Evolutionary conservation across 1,140 invertebrate genomes (phyloP), one percentile per base, ranked within the genome.

Genomic region (Aphelinus certus): DNA sequence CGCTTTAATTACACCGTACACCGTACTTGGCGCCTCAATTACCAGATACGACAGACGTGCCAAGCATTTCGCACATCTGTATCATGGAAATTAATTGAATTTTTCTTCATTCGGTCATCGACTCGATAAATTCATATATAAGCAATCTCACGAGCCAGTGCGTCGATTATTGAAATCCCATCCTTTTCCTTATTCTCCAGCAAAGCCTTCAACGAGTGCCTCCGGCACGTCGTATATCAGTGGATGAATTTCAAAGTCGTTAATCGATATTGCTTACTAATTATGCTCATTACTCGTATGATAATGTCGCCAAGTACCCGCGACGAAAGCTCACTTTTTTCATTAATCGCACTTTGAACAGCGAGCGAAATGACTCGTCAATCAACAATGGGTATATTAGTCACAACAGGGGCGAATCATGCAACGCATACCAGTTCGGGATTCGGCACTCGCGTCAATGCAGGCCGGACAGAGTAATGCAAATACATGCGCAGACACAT

Each of bases 61-160:
- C 53, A 48, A 42, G n/a, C 9, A 49, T 72, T 72, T 72, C 64
- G 58, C 26, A 46, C 61, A 47, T 48, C 49, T 5, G 62, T 72
- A 64, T 57, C 53, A 26, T 2, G 26, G 43, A 43, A 57, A 65
- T 64, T 72, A 46, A 65, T 64, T n/a, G 49, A 56, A 9, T 46
- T 7, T 51, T 61, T n/a, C 51, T 5, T 4, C 26, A 26, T 58
- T 42, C 56, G 2, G 60, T 51, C 58, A 10, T 55, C 26, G n/a
- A 43, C 51, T 7, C 3, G 46, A 61, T 46, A 46, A 26, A 26
- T 26, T 26, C 26, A 26, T 26, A 26, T 26, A 26, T 26, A 26
- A 26, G 26, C 26, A 0, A 26, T 26, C 26, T 26, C 26, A 26
- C 26, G 26, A 26, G 26, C 26, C 26, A 26, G 26, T 26, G 26